Evolutionary conservation across 2,797 vertebrate species (phyloP), one percentile per base, ranked within the genome.

Genomic region (Carcharodon carcharias): DNA sequence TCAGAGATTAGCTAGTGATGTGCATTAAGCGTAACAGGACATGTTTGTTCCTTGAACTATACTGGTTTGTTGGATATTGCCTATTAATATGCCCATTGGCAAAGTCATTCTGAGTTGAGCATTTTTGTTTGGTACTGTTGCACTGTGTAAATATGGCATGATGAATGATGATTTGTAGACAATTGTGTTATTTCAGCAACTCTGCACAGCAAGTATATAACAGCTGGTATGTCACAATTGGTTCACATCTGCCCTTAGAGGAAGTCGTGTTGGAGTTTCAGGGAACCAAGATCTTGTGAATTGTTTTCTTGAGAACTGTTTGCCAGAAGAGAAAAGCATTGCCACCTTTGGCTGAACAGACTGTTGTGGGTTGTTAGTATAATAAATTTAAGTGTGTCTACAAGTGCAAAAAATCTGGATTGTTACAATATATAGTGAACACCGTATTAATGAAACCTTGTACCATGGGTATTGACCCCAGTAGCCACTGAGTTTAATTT

Each of bases 221-320:
- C 89, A 50, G 45, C 96, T 97, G 96, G 96, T 97, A 96, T 97
- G 96, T 97, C 96, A 96, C 96, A 94, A 95, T 87, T 58, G 82
- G 96, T 96, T 97, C 96, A 96, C 96, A 96, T 96, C 96, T 92
- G 73, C 54, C 95, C 96, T 96, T 92, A 80, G 58, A 82, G 69
- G 92, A 96, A 96, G 96, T 96, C 96, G 89, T 93, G 94, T 93
- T 71, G 96, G 93, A 95, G 89, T 73, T 45, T 80, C 96, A 63
- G 65, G 91, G 71, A 96, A 50, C 63, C 54, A 87, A 40, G 23
- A 16, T 88, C 28, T 89, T 95, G 58, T 71, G 88, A 87, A 71
- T n/a, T 23, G 31, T 67, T 91, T 77, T 23, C 65, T 67, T 14
- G 67, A 91, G 94, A 93, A 71, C 26, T 45, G 31, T 56, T 77